Evolutionary conservation across 2,888 invertebrate species (phyloP), one percentile per base, ranked within the genome.

Genomic region (Caenorhabditis sp.): DNA sequence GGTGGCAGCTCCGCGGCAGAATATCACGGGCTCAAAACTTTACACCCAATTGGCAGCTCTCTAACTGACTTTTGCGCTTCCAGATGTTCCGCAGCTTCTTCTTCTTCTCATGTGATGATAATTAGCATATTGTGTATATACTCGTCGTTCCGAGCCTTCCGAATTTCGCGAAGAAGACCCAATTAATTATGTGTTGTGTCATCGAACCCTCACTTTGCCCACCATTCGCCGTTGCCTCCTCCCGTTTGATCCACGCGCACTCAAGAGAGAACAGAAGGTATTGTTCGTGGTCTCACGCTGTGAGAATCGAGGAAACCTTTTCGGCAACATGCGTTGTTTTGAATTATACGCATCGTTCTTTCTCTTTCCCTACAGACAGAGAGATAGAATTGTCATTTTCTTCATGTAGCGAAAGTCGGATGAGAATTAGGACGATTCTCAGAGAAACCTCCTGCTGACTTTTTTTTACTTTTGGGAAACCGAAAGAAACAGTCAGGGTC

Each of bases 181-280:
- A 66, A 66, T 66, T 66, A 56, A 66, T 66, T 66, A 58, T 50
- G 27, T 55, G 65, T 65, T 65, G 65, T 65, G 66, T 66, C 66
- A 66, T 59, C 50, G 50, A 65, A 65, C 32, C 35, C 52, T 27
- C 45, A 4, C n/a, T n/a, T n/a, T n/a, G n/a, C n/a, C n/a, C n/a
- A n/a, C n/a, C n/a, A n/a, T n/a, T n/a, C n/a, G n/a, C n/a, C n/a
- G n/a, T n/a, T n/a, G n/a, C n/a, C n/a, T n/a, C n/a, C n/a, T n/a
- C n/a, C n/a, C n/a, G n/a, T n/a, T n/a, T n/a, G n/a, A n/a, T n/a
- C n/a, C n/a, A n/a, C n/a, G n/a, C n/a, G n/a, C n/a, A n/a, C n/a
- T n/a, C n/a, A n/a, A n/a, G n/a, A n/a, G 48, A 39, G 46, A 56
- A 37, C 48, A 65, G 26, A 46, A 62, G 48, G 55, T 65, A 46